Percentiles rank a stretch among this genome's conserved stretches.
Evolutionary conservation across 2,113 vertebrate species (phyloP).

Genomic region (Odocoileus virginianus): DNA sequence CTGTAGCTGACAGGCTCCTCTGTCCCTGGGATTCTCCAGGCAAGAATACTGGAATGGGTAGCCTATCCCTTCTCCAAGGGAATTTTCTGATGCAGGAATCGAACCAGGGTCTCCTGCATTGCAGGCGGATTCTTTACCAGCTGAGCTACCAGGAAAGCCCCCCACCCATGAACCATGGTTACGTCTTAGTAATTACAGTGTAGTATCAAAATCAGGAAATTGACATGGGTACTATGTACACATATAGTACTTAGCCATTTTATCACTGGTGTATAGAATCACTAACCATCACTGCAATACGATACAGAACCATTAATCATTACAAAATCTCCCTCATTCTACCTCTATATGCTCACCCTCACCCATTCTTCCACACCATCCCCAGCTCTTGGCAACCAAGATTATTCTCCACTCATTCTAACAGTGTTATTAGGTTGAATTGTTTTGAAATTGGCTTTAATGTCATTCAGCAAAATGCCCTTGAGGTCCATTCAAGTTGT

Average conservation of each 20-base stretch:
- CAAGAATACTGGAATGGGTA: neutral
- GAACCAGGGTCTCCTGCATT: neutral
- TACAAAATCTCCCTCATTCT: neutral
- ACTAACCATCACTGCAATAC: neutral
- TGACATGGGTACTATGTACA: neutral
- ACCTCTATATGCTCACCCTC: neutral
- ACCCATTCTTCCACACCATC: neutral
- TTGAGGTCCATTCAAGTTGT: neutral
- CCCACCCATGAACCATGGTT: neutral
- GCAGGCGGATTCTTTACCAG: neutral
- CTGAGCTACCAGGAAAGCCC: neutral
- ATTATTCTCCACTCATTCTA: neutral
- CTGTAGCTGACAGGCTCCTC: neutral
- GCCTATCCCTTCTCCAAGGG: neutral
- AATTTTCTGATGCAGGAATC: neutral
- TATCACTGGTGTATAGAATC: neutral
- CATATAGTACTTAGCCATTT: neutral
- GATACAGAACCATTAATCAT: neutral
- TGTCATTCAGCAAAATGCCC: neutral
- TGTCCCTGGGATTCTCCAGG: neutral
- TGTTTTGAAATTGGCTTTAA: neutral
- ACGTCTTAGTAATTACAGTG: neutral
- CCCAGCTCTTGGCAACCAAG: neutral
- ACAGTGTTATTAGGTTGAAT: neutral
- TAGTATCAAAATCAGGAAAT: neutral